Conservation (phyloP, 2,888 invertebrate species). For the Andricus quercusramuli region DNA sequence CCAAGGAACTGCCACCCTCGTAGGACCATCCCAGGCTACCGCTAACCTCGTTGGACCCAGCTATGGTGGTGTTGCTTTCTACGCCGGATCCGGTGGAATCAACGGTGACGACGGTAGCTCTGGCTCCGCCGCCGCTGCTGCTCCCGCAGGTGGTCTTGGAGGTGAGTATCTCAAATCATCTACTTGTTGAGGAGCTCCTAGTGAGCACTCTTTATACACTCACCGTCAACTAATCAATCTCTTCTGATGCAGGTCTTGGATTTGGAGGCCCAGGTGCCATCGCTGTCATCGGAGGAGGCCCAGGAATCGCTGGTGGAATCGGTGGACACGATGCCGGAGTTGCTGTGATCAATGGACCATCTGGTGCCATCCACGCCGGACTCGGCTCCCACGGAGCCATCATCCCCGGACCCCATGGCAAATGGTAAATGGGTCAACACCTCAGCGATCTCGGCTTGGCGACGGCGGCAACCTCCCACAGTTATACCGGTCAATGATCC, state of each 20-base stretch:
- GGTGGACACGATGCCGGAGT: constrained; percentile 78
- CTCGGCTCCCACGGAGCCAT: constrained; percentile 78
- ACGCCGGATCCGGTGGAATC: constrained; percentile 76
- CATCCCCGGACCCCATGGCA: constrained; percentile 76
- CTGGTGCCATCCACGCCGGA: constrained; percentile 78
- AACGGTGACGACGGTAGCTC: constrained; percentile 78
- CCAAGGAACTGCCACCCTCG: constrained; percentile 76
- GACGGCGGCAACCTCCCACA: constrained; percentile 78
- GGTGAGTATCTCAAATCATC: constrained; percentile 41
- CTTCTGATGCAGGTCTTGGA: constrained; percentile 51
- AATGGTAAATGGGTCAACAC: constrained; percentile 76
- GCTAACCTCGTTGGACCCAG: constrained; percentile 77
- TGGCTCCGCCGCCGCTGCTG: constrained; percentile 75
- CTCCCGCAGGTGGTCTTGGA: constrained; percentile 70
- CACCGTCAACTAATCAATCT: not conserved
- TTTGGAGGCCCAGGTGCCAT: constrained; percentile 71
- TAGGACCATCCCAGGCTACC: constrained; percentile 76
- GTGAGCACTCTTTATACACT: too few species aligned
- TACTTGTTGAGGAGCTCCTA: constrained; percentile 39
- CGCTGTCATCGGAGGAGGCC: constrained; percentile 75
- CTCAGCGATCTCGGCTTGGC: constrained; percentile 78
- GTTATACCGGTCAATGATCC: constrained; percentile 76
- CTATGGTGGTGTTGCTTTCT: constrained; percentile 76
- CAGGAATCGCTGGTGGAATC: constrained; percentile 74
- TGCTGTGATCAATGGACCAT: constrained; percentile 78